Base-by-base conservation (phyloP, 1,140 invertebrate species). In the Drosophila ficusphila region DNA sequence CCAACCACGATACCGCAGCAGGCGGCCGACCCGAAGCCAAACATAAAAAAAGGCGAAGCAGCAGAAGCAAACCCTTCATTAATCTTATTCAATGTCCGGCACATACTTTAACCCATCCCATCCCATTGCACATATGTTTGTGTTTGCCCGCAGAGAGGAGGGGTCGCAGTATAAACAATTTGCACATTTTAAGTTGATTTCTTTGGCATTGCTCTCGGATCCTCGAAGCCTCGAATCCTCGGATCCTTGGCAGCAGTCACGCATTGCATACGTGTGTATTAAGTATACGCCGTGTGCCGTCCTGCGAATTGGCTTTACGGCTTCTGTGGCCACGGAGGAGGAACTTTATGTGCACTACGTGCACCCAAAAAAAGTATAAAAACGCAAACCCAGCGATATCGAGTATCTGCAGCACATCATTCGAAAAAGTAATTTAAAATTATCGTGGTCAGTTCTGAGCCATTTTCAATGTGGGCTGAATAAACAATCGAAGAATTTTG, bases 51-150 rank as follows among this genome's bases (percentile, higher is more conserved):
- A 25, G n/a, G 42, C 19, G 29, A 64, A 44, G 48, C 51, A 74
- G 54, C 69, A 67, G 69, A 79, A 77, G 76, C 73, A 79, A 85
- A 79, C 65, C 76, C 72, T 74, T 86, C 82, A 86, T 86, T 86
- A 86, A 86, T 86, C 82, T 86, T 86, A 77, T 88, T 86, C 82
- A 86, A 86, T 86, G 82, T 86, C 82, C 82, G 38, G 77, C 82
- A 75, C 81, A 86, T 81, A 88, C 82, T 85, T 85, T 75, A 82
- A 83, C 51, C 42, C 41, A 77, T 44, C 38, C 49, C 34, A 38
- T 49, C 52, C 5, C 18, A 21, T 16, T 7, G 29, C 54, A 47
- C 38, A 67, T 48, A 27, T 68, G 61, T 67, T 71, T 51, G 49
- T 46, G 39, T 69, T 64, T 67, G 52, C 33, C 48, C 60, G 62